phyloP scores from a whole-genome alignment of 2,113 vertebrate genomes.

The Brachypteracias leptosomus region DNA sequence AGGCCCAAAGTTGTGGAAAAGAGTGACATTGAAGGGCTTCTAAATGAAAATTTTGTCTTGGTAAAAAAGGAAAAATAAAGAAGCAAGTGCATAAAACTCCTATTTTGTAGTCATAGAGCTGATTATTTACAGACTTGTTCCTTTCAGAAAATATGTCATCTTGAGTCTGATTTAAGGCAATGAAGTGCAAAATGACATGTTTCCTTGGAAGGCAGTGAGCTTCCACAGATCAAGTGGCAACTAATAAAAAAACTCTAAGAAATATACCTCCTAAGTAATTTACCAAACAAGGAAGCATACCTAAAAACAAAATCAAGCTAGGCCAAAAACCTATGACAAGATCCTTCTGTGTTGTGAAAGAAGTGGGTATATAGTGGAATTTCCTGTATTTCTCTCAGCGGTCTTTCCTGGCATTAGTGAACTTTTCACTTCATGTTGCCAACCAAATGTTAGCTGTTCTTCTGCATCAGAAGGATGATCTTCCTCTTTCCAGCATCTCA shows the following conservation, averaged over 20 bases:
- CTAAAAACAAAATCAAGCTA: neutral
- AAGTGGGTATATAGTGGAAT: neutral
- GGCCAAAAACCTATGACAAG: neutral
- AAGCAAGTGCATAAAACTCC: neutral
- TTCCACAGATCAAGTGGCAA: neutral
- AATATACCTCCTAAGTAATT: neutral
- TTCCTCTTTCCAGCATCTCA: constrained; percentile 5
- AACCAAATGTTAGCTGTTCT: constrained; percentile 49
- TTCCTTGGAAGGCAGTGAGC: neutral
- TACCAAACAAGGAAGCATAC: neutral
- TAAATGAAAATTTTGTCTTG: neutral
- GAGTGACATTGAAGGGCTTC: neutral
- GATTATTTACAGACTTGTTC: neutral
- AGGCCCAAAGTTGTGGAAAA: neutral
- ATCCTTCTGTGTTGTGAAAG: neutral
- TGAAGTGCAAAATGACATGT: neutral
- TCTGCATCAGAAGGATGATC: constrained; percentile 16
- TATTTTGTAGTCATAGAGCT: neutral
- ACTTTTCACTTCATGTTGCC: constrained; percentile 7
- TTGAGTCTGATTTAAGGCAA: neutral
- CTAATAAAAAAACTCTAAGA: neutral
- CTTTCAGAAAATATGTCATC: neutral
- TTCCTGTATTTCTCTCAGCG: constrained; percentile 2
- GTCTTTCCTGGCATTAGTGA: neutral
- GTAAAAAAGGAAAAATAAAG: neutral